Base-by-base conservation (phyloP, 2,797 vertebrate genomes). In the Zenarchopterus dispar region DNA sequence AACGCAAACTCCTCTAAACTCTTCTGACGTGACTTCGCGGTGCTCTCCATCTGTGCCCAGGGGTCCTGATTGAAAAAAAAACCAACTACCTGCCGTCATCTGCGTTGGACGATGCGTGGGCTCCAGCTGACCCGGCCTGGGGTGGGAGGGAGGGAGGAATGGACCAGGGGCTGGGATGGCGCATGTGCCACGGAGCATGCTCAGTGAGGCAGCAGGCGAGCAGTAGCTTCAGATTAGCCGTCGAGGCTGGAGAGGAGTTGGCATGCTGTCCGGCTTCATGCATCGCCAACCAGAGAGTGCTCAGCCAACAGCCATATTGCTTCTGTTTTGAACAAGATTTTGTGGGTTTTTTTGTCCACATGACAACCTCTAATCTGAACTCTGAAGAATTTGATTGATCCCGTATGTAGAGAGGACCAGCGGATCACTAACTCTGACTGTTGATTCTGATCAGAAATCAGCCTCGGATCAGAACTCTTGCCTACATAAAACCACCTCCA, bases 181-280 rank as follows among this genome's bases (percentile, higher is more conserved):
- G 55, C 70, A 77, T 65, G 70, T 86, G 58, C 51, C 17, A 59
- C 24, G 7, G 80, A 82, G 77, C 68, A 46, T 53, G 78, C 75
- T 78, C 85, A 84, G 73, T 80, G 78, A 82, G 85, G 85, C 87
- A 84, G 87, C 83, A 91, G 56, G 60, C 18, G 50, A 75, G 67
- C 82, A 82, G 91, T 90, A 89, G 81, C 84, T 84, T 87, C 74
- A 69, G 18, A 91, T 93, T 90, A 93, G 67, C 56, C 65, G 26
- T 23, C 16, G 62, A 68, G 57, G 79, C 75, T 70, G 69, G 90
- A 94, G 77, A 80, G 73, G 72, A 84, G 73, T 73, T 93, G 93
- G 92, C 91, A n/a, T 74, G 52, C 46, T 0, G 55, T 92, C 89
- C 87, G 68, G 74, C 66, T 56, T 84, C 75, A 87, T 84, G 84